Evolutionary conservation across 2,797 vertebrate genomes (phyloP), one percentile per base, ranked within the genome.

Genomic region (Pseudotriccus pelzelni): DNA sequence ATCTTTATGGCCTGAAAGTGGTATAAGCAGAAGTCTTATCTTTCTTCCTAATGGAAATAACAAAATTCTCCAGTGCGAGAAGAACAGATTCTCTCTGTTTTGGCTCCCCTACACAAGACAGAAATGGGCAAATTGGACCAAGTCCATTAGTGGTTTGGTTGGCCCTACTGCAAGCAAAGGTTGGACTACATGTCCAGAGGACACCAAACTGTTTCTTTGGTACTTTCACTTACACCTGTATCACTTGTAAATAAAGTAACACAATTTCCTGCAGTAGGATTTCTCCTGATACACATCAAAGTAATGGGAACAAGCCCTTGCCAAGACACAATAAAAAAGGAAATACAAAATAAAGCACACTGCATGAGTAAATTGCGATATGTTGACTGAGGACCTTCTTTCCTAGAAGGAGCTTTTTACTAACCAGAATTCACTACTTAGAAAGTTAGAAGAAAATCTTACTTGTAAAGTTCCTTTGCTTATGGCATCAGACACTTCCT

Each of bases 401-500:
- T 79, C 4, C 30, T 62, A 84, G 18, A 80, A 80, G 12, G 8
- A 39, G 10, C 2, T 76, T 73, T 84, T 69, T 36, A 32, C 58
- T 63, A 46, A 62, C 53, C 58, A 86, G 32, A 64, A 9, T 60
- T 77, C 53, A 74, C 22, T 27, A 15, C 22, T 28, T 47, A 64
- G 32, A 56, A 90, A 70, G 25, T 23, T 12, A 72, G 32, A 89
- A 80, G n/a, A 91, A 91, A 92, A 83, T 90, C 97, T 98, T 97
- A 99, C 99, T 39, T 27, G 86, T 58, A 99, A 96, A 46, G 98
- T 84, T 87, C 98, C 98, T 80, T 94, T 97, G 23, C 79, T 86
- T 93, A 99, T 98, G 80, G 99, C 98, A 67, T 98, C 96, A 62
- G 98, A 98, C 22, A 99, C 99, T 96, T 99, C 98, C 82, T 97